Base-by-base conservation (phyloP, 2,888 invertebrate genomes). In the Serrognathus titanus region DNA sequence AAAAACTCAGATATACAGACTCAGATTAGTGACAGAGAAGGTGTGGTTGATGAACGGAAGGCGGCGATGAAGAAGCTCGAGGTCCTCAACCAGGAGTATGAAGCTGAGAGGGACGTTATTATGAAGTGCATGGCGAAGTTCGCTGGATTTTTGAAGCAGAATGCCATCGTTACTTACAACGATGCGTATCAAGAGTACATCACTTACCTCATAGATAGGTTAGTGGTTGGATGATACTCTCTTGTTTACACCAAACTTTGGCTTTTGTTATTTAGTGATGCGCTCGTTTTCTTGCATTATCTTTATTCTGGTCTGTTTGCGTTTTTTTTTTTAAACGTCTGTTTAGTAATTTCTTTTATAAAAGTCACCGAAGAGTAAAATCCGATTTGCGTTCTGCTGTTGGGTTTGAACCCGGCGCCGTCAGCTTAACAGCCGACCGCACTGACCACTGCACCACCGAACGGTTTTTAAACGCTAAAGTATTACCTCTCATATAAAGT, bases 111-210 rank as follows among this genome's bases (percentile, higher is more conserved):
- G 24, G 53, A 64, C 4, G 56, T 53, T 2, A 71, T 75, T 48
- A 58, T 70, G 1, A 63, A 64, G 54, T 58, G 60, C 31, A 70
- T 71, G 51, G 74, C 75, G 1, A 70, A 68, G 53, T 75, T 75
- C 64, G 71, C 74, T 0, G 67, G 71, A 64, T 75, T 74, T 59
- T 58, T 75, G 20, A 64, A 71, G 52, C 63, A 66, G 13, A 73
- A 75, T 63, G 73, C 75, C 1, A 71, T 74, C 24, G 64, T 72
- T 1, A 67, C 72, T 1, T 72, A 70, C 53, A 75, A 70, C 57
- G 75, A 75, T 63, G 61, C 71, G 9, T 75, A 75, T 57, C 65
- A 68, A 48, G 65, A 60, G 16, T 75, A 74, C 45, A 67, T 75
- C 35, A 63, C 71, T 37, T 69, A 73, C 62, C 63, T 74, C 35